Conservation (phyloP, 2,797 vertebrate species). For the Hemibagrus guttatus region DNA sequence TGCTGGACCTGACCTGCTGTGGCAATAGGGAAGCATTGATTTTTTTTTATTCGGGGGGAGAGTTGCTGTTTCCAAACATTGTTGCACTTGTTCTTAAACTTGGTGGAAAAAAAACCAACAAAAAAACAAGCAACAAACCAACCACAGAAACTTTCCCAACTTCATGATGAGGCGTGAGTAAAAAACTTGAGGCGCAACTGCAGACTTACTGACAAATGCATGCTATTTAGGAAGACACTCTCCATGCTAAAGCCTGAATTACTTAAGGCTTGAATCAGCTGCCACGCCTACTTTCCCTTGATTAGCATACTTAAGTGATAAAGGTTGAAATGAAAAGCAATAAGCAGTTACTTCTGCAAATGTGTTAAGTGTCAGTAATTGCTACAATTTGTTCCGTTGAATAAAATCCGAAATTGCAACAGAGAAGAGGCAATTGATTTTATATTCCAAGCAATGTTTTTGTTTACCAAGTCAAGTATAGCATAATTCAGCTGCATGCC, state of each 20-base stretch:
- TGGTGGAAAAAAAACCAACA: conserved; percentile 29
- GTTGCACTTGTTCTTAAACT: conserved; percentile 42
- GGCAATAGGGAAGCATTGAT: conserved; percentile 45
- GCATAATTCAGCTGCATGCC: conserved; percentile 27
- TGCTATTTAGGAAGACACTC: conserved; percentile 26
- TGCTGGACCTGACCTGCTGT: conserved; percentile 34
- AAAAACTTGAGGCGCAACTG: background rate
- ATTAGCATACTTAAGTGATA: conserved; percentile 16
- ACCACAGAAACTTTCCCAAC: background rate
- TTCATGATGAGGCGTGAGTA: conserved; percentile 11
- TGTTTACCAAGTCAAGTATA: conserved; percentile 21
- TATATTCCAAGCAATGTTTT: conserved; percentile 35
- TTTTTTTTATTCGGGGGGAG: conserved; percentile 7
- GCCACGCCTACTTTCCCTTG: background rate
- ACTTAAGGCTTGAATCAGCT: conserved; percentile 15
- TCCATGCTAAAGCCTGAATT: conserved; percentile 20
- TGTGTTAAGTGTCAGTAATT: conserved; percentile 43
- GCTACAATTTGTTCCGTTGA: conserved; percentile 31
- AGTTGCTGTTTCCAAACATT: conserved; percentile 45
- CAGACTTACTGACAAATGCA: conserved; percentile 29
- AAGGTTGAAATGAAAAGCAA: conserved; percentile 29
- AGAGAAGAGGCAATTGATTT: conserved; percentile 24
- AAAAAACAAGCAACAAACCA: background rate
- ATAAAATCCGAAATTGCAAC: conserved; percentile 22
- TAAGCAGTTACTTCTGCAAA: conserved; percentile 36